Evolutionary conservation across 2,113 vertebrate species (phyloP).

Genomic region (Myrmecobius fasciatus): DNA sequence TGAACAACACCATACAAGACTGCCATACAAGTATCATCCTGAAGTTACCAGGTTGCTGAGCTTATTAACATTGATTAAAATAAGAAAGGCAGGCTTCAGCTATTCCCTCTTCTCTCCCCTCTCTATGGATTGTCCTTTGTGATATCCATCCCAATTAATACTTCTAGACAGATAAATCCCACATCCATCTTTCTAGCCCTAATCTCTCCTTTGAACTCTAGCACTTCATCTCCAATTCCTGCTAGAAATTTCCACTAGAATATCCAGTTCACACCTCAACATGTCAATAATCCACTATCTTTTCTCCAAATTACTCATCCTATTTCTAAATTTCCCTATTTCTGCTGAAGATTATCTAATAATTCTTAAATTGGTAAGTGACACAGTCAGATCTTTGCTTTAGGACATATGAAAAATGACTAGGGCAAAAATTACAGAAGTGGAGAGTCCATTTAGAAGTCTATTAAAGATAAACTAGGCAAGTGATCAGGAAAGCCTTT

Average conservation of each 20-base stretch:
- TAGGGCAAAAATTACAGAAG: neutral
- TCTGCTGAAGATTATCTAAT: neutral
- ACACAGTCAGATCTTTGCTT: neutral
- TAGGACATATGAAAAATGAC: neutral
- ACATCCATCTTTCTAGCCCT: neutral
- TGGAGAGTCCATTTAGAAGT: neutral
- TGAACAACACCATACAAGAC: neutral
- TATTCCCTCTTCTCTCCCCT: neutral
- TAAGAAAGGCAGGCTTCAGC: neutral
- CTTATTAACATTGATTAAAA: too few species aligned
- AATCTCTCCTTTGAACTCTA: neutral
- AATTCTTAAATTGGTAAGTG: neutral
- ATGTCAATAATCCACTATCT: neutral
- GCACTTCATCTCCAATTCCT: neutral
- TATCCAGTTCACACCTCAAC: neutral
- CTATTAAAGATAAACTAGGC: neutral
- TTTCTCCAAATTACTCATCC: neutral
- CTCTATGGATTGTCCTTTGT: neutral
- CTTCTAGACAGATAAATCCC: neutral
- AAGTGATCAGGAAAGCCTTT: neutral
- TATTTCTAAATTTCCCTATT: neutral
- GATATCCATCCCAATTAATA: neutral
- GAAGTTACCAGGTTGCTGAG: neutral
- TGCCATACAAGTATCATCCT: neutral
- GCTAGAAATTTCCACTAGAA: neutral